Conservation (phyloP, 2,797 vertebrate genomes). For the Netta rufina region DNA sequence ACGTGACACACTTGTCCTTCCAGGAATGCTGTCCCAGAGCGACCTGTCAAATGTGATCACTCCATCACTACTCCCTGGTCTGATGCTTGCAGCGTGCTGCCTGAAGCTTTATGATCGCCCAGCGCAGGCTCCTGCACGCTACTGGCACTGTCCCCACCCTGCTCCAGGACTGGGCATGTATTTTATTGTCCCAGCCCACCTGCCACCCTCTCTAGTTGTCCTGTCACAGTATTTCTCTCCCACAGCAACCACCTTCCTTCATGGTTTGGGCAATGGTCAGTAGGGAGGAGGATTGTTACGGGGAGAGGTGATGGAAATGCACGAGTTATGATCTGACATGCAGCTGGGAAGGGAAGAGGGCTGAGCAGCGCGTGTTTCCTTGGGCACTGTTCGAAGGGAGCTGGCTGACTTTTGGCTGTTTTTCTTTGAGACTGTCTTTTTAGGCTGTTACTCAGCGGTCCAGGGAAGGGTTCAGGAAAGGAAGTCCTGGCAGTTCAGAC, state of each 20-base stretch:
- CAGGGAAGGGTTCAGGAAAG: conserved; percentile 60
- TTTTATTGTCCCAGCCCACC: accelerated
- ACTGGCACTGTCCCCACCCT: not conserved
- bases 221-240: not conserved
- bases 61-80: not conserved
- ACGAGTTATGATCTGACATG: conserved; percentile 36
- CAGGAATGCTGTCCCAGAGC: not conserved
- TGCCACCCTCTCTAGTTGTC: not conserved
- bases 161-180: not conserved
- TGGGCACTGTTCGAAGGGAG: not conserved
- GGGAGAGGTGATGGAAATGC: conserved; percentile 49
- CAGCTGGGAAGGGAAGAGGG: conserved; percentile 46
- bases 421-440: conserved; percentile 13
- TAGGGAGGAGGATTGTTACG: not conserved
- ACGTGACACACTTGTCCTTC: not conserved
- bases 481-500: conserved; percentile 58
- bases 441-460: conserved; percentile 19
- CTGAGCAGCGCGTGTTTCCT: conserved; percentile 21
- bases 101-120: not conserved
- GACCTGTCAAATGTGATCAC: accelerated
- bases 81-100: not conserved
- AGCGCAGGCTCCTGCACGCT: accelerated
- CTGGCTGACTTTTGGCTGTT: conserved; percentile 29
- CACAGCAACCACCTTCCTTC: conserved; percentile 34
- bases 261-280: not conserved